These are phyloP conservation scores for Anhinga rufa DNA, from an alignment of 2,113 vertebrate species.

Conservation along the genomic window DNA sequence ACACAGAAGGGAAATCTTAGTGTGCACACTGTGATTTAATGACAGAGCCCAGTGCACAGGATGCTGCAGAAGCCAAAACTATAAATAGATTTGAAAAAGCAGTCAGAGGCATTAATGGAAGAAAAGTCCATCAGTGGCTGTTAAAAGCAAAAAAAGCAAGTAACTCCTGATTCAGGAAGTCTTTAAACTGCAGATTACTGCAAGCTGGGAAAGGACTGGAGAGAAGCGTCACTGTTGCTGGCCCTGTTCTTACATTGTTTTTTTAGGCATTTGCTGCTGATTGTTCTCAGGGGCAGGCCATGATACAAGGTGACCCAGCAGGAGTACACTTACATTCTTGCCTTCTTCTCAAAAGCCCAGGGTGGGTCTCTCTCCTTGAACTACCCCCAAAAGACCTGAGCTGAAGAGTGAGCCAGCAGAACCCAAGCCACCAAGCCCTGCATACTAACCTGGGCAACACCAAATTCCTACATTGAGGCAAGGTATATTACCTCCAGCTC, in stretches of 20 bases:
- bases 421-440: background rate
- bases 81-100: constrained; percentile 39
- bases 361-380: background rate
- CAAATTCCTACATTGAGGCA: background rate
- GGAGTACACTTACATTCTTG: background rate
- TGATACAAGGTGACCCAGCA: rapidly evolving
- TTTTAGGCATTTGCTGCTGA: background rate
- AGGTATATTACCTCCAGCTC: background rate
- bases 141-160: constrained; percentile 12
- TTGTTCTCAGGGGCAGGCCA: background rate
- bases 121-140: constrained; percentile 17
- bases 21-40: background rate
- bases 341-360: background rate
- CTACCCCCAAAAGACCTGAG: background rate
- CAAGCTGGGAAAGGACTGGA: constrained; percentile 12
- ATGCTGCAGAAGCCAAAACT: constrained; percentile 34
- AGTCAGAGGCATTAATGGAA: constrained; percentile 11
- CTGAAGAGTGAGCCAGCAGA: background rate
- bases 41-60: background rate
- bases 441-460: background rate
- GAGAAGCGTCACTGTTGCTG: background rate
- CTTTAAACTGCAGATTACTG: constrained; percentile 47
- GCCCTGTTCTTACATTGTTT: background rate
- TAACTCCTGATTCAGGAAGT: constrained; percentile 39
- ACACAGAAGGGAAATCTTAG: background rate